phyloP scores from a whole-genome alignment of 2,888 invertebrate genomes.

The Nemoura dubitans region DNA sequence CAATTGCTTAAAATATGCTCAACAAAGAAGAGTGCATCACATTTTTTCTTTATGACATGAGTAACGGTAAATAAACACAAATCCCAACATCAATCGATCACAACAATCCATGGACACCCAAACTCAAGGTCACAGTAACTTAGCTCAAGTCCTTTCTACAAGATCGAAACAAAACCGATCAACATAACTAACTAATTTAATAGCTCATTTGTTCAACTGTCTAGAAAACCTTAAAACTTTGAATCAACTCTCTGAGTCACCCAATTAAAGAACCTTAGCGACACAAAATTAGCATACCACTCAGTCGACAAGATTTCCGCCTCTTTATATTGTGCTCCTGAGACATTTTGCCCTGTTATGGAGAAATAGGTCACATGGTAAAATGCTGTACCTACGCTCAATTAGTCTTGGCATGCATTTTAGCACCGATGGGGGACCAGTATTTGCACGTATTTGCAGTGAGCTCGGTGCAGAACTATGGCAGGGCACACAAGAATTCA shows the following conservation, averaged over 20 bases:
- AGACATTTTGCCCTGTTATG: background rate
- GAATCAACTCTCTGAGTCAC: background rate
- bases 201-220: too few relatives aligned
- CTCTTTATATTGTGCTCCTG: background rate
- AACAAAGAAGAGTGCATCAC: too few relatives aligned
- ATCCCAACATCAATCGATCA: too few relatives aligned
- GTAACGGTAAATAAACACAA: too few relatives aligned
- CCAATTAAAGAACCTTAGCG: background rate
- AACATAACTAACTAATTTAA: too few relatives aligned
- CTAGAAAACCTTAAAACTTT: background rate
- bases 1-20: too few relatives aligned
- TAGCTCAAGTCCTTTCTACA: too few relatives aligned
- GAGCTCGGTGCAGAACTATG: background rate
- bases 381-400: background rate
- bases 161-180: too few relatives aligned
- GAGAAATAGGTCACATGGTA: background rate
- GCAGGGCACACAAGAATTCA: background rate
- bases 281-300: background rate
- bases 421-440: background rate
- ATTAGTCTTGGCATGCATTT: background rate
- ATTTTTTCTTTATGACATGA: too few relatives aligned
- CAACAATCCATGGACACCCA: too few relatives aligned
- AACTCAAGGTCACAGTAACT: too few relatives aligned
- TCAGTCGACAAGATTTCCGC: background rate
- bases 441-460: background rate